Evolutionary conservation across 2,113 vertebrate genomes (phyloP), one percentile per base, ranked within the genome.

Genomic region (Polyodon spathula): DNA sequence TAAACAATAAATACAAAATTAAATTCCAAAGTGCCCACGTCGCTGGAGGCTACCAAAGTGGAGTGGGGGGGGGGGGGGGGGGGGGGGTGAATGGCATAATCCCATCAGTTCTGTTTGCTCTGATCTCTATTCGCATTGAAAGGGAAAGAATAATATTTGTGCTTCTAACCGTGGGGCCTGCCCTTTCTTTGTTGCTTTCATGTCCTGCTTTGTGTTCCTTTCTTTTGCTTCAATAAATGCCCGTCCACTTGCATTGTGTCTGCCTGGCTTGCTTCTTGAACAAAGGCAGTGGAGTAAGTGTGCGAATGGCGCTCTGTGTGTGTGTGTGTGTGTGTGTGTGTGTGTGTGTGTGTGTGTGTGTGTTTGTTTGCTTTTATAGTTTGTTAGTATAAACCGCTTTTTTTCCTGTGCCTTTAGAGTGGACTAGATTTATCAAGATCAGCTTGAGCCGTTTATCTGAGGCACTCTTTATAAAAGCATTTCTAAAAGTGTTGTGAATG

Each of bases 321-420:
- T 4, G 40, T 27, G 42, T n/a, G 40, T 44, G 41, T 5, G 7
- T 44, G 41, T 43, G 8, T 48, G 41, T 37, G 43, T 8, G 56
- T 27, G 14, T 42, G 38, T 14, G 15, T 41, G 40, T 40, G 37
- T 57, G 38, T 57, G 4, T 43, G 17, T 48, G 58, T 57, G 11
- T 40, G 55, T 57, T 52, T n/a, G 15, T 56, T 54, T n/a, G 42
- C 14, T 58, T 69, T 68, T 61, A 64, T 37, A 51, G 54, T 6
- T 42, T 69, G 14, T 38, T 1, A 52, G 16, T 27, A n/a, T n/a
- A n/a, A n/a, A n/a, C n/a, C n/a, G n/a, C 37, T 60, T 6, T 43
- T 6, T 10, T 43, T 6, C 10, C 60, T 71, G 50, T 79, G n/a
- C n/a, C n/a, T n/a, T n/a, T n/a, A n/a, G n/a, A n/a, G n/a, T n/a